A percentile compares a stretch with the other conserved stretches of the same genome.
Evolutionary conservation across 2,888 invertebrate species (phyloP).

Genomic region (Agrochola macilenta): DNA sequence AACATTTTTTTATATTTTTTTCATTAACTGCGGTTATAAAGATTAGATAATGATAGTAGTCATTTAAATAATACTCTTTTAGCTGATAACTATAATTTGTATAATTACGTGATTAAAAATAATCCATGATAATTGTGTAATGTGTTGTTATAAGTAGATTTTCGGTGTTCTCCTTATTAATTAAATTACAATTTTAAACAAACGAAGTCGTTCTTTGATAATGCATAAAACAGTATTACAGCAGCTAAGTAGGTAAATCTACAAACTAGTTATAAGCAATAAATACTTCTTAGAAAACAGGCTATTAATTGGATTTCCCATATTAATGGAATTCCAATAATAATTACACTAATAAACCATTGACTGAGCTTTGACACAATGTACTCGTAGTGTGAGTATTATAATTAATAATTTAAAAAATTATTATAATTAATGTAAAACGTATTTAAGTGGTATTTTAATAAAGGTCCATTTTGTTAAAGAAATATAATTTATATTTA

Average conservation of each 20-base stretch:
- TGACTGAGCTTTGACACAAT: constrained; percentile 15
- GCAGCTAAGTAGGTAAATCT: neutral
- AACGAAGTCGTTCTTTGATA: neutral
- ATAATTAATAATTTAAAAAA: neutral
- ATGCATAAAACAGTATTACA: neutral
- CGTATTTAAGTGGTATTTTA: neutral
- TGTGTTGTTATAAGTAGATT: neutral
- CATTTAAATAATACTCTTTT: constrained; percentile 41
- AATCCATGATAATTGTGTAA: constrained; percentile 5
- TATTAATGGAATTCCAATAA: constrained; percentile 18
- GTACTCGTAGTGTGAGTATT: neutral
- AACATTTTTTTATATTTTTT: neutral
- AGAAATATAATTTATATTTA: neutral
- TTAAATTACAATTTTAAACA: neutral
- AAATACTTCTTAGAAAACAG: neutral
- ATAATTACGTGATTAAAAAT: constrained; percentile 4
- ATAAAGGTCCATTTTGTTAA: neutral
- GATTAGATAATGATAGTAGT: constrained; percentile 1
- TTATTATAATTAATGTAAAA: neutral
- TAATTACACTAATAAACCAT: constrained; percentile 15
- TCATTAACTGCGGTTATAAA: neutral
- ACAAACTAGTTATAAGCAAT: neutral
- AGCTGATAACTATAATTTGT: neutral
- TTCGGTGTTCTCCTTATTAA: neutral
- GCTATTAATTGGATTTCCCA: constrained; percentile 11